Conservation (phyloP, 2,888 invertebrate species). For the Salticus scenicus region DNA sequence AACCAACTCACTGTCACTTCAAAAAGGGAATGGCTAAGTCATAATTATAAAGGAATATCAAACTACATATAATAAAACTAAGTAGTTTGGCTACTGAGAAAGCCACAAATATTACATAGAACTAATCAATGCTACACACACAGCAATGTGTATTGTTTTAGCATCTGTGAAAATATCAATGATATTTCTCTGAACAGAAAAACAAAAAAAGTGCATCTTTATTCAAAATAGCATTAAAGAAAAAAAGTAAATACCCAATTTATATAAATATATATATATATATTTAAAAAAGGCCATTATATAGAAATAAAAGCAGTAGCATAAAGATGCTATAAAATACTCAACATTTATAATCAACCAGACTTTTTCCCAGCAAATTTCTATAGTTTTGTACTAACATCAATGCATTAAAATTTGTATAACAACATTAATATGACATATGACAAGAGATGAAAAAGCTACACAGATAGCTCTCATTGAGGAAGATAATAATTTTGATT, state of each 20-base stretch:
- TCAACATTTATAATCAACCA: conserved; percentile 55
- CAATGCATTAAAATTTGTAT: conserved; percentile 65
- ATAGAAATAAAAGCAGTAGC: conserved; percentile 36
- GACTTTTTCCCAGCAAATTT: conserved; percentile 7
- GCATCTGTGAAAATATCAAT: not conserved
- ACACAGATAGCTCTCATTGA: conserved; percentile 32
- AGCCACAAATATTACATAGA: not conserved
- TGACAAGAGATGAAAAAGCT: conserved; percentile 58
- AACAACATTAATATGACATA: conserved; percentile 65
- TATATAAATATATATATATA: too few species aligned
- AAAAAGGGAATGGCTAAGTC: not conserved
- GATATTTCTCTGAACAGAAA: not conserved
- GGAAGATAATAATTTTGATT: conserved; percentile 62
- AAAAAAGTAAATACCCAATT: not conserved
- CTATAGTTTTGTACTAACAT: conserved; percentile 60
- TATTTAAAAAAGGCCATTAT: not conserved
- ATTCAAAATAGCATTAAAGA: not conserved
- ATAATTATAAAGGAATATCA: not conserved
- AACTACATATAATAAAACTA: not conserved
- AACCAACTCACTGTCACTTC: too few species aligned
- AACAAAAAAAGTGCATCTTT: not conserved
- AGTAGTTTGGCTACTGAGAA: not conserved
- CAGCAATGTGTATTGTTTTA: not conserved
- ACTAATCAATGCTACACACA: conserved; percentile 1
- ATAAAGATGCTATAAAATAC: conserved; percentile 34